phyloP scores from a whole-genome alignment of 1,140 invertebrate species.

The Drosophila takahashii region DNA sequence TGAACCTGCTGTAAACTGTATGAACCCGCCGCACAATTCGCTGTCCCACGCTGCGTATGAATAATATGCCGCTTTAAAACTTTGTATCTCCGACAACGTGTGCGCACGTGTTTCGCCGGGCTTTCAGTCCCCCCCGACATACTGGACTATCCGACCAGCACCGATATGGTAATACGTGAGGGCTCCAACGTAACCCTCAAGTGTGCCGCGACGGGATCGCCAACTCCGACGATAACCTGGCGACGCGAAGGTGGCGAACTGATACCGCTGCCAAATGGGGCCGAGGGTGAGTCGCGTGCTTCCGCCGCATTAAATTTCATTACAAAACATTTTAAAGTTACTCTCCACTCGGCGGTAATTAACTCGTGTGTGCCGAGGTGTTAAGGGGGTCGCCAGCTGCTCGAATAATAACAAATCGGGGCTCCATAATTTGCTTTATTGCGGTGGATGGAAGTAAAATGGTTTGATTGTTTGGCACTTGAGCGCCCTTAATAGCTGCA shows the following conservation, averaged over 20 bases:
- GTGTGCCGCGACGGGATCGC: conserved; percentile 92
- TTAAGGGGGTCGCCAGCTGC: conserved; percentile 3
- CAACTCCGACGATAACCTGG: conserved; percentile 92
- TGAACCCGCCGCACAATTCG: conserved; percentile 65
- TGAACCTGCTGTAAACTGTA: conserved; percentile 21
- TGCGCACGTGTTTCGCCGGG: conserved; percentile 6
- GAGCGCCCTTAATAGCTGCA: no score
- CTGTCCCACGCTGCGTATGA: conserved; percentile 68
- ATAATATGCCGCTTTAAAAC: conserved; percentile 69
- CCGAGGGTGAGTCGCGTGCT: conserved; percentile 86
- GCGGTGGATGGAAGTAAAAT: conserved; percentile 7
- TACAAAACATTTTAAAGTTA: conserved; percentile 52
- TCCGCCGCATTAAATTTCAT: conserved; percentile 58
- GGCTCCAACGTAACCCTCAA: conserved; percentile 93
- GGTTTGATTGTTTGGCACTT: conserved; percentile 9
- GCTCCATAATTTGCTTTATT: conserved; percentile 42
- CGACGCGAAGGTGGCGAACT: conserved; percentile 90
- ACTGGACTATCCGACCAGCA: conserved; percentile 92
- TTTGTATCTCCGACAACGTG: conserved; percentile 40
- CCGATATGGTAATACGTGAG: conserved; percentile 94
- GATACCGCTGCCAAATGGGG: conserved; percentile 87
- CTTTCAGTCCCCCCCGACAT: conserved; percentile 93
- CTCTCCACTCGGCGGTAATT: conserved; percentile 34
- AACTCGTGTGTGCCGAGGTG: conserved; percentile 15
- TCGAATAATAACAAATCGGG: conserved; percentile 18